Percentiles rank a stretch among this genome's conserved stretches.
Evolutionary conservation across 2,888 invertebrate genomes (phyloP).

Genomic region (Mythimna ferrago): DNA sequence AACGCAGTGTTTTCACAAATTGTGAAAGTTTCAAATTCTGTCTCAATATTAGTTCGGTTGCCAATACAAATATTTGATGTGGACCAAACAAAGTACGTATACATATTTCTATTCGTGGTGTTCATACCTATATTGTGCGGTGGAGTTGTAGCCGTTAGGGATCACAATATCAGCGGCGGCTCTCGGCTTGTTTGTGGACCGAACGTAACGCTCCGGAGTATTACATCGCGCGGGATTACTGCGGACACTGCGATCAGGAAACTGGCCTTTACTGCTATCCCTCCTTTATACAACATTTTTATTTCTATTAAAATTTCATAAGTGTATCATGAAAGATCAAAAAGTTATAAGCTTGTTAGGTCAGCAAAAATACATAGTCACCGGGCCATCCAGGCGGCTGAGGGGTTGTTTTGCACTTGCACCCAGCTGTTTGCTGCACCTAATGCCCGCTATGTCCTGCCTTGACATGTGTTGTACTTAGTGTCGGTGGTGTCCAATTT

Average conservation of each 20-base stretch:
- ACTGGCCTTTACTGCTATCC: neutral
- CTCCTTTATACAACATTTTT: neutral
- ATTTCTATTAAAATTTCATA: too few relatives aligned
- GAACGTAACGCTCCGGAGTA: neutral
- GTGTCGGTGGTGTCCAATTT: too few relatives aligned
- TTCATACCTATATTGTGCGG: conserved; percentile 15
- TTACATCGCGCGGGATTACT: neutral
- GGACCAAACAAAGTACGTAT: conserved; percentile 28
- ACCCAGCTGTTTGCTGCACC: too few relatives aligned
- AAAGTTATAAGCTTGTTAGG: too few relatives aligned
- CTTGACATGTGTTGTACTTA: too few relatives aligned
- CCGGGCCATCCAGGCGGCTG: too few relatives aligned
- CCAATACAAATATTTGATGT: conserved; percentile 53
- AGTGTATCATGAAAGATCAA: too few relatives aligned
- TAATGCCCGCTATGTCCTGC: too few relatives aligned
- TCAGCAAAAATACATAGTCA: too few relatives aligned
- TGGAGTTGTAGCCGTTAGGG: conserved; percentile 13
- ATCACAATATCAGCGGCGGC: conserved; percentile 14
- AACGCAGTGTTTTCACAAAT: conserved; percentile 28
- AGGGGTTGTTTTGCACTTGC: too few relatives aligned
- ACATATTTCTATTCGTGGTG: conserved; percentile 2
- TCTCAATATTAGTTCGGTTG: conserved; percentile 40
- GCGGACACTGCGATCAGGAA: neutral
- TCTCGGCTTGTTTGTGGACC: conserved; percentile 16
- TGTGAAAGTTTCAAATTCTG: conserved; percentile 39